phyloP scores from a whole-genome alignment of 2,797 vertebrate species.

The Eospalax fontanierii region DNA sequence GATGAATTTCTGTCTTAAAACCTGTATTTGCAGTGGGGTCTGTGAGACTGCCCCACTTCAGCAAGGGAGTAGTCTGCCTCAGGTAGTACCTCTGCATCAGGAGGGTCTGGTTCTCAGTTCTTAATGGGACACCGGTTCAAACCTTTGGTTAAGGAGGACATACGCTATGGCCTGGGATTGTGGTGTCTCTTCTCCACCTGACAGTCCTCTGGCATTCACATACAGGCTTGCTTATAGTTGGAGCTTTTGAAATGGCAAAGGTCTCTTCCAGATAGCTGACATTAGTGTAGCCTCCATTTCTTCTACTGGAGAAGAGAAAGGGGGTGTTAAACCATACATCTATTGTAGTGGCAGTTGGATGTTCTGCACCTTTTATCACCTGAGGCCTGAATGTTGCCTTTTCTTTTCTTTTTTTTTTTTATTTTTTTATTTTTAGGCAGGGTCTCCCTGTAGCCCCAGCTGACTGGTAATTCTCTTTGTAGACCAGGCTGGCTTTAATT shows the following conservation, averaged over 20 bases:
- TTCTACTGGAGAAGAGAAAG: conserved; percentile 6
- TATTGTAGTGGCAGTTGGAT: neutral
- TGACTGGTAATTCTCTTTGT: too few relatives aligned
- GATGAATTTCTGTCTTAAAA: neutral
- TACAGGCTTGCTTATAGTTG: neutral
- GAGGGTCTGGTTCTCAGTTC: neutral
- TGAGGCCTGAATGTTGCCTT: neutral
- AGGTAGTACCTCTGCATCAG: neutral
- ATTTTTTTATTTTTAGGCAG: too few relatives aligned
- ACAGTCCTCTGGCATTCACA: neutral
- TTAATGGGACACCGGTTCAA: neutral
- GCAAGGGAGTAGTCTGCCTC: neutral
- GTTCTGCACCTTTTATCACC: neutral
- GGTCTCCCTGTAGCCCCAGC: too few relatives aligned
- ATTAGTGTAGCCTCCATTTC: neutral
- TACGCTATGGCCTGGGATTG: neutral
- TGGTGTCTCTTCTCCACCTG: neutral
- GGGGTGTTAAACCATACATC: neutral
- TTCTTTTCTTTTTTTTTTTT: neutral
- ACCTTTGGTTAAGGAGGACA: neutral
- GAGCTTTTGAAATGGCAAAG: neutral
- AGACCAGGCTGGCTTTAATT: too few relatives aligned
- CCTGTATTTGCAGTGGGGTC: neutral
- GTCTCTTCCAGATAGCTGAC: neutral
- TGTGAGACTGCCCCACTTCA: neutral